Evolutionary conservation across 1,140 invertebrate species (phyloP).

Genomic region (Diachasmimorpha longicaudata): DNA sequence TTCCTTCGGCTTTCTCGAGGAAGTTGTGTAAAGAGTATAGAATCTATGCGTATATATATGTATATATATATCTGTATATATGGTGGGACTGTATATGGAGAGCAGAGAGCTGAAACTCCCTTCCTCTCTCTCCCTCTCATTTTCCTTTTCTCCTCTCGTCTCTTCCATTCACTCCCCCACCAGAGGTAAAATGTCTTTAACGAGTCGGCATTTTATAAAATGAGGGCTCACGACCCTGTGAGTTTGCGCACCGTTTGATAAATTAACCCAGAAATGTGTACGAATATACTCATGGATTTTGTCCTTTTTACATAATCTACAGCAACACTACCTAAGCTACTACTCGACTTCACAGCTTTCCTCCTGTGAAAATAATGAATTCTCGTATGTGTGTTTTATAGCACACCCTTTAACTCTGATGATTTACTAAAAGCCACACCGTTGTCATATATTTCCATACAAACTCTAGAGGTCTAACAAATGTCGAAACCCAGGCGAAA

Average conservation of each 20-base stretch:
- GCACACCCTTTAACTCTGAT: not conserved
- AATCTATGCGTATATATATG: not conserved
- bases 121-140: not conserved
- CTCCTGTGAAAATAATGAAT: not conserved
- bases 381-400: not conserved
- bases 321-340: constrained; percentile 15
- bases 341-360: not conserved
- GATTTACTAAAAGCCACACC: constrained; percentile 5
- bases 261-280: constrained; percentile 50
- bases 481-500: constrained; percentile 10
- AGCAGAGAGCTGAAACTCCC: not conserved
- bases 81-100: not conserved
- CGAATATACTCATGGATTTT: constrained; percentile 14
- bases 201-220: constrained; percentile 47
- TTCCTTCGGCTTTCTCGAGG: constrained; percentile 40
- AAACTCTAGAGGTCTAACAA: constrained; percentile 6
- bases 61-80: not conserved
- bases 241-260: constrained; percentile 50
- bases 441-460: not conserved
- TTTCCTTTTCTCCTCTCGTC: not conserved
- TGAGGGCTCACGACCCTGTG: constrained; percentile 38
- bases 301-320: constrained; percentile 36
- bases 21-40: constrained; percentile 29
- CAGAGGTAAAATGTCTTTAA: constrained; percentile 48
- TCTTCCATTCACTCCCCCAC: not conserved